Percentiles rank a stretch among this genome's conserved stretches.
phyloP scores from a whole-genome alignment of 1,140 invertebrate genomes.

The Mamestra configurata region DNA sequence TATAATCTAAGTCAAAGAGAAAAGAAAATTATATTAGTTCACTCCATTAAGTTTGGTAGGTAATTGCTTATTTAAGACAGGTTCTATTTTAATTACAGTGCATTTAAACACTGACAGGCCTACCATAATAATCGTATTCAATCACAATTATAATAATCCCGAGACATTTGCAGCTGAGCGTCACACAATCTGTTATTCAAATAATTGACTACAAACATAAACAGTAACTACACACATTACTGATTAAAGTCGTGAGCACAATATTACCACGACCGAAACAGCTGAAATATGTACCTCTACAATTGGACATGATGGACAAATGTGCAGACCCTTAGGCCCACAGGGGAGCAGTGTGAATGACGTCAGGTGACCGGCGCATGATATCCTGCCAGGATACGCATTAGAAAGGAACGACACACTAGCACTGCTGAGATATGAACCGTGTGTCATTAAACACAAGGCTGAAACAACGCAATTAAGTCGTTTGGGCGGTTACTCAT shows the following conservation, averaged over 20 bases:
- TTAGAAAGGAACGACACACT: constrained; percentile 33
- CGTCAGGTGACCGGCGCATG: neutral
- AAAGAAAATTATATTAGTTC: no score
- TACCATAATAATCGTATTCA: no score
- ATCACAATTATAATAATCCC: no score
- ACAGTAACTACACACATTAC: neutral
- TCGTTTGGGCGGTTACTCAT: neutral
- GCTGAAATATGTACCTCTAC: neutral
- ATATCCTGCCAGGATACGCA: constrained; percentile 36
- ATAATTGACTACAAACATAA: neutral
- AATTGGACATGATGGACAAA: neutral
- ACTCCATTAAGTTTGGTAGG: no score
- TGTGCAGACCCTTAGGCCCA: neutral
- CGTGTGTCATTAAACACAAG: constrained; percentile 44
- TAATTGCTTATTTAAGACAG: no score
- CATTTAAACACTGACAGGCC: no score
- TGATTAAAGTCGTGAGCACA: constrained; percentile 7
- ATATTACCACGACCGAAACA: constrained; percentile 9
- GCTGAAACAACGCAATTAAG: constrained; percentile 16
- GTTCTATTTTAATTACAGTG: no score
- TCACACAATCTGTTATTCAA: neutral
- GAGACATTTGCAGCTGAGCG: no score
- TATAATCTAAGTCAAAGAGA: no score
- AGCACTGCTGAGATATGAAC: neutral
- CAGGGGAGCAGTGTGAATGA: neutral